Base-by-base conservation (phyloP, 2,797 vertebrate genomes). In the Nothura maculosa region DNA sequence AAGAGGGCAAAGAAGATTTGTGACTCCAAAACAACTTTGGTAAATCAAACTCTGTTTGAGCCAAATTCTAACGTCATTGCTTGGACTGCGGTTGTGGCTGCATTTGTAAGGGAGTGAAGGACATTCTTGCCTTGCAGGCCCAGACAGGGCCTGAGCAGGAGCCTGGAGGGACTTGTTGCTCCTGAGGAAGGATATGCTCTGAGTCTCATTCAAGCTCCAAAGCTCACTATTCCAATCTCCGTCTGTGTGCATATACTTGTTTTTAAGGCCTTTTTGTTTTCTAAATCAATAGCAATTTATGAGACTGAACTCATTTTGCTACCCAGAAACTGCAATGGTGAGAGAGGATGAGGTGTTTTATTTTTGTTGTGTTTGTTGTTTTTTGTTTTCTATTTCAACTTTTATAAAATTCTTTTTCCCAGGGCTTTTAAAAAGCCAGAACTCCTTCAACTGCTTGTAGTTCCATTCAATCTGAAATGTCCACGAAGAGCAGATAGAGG, bases 221-320 rank as follows among this genome's bases (percentile, higher is more conserved):
- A 62, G 38, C 52, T 36, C 25, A 38, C 30, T 20, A 0, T 20
- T 63, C 60, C 50, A 77, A 47, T 12, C 58, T 43, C 54, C 89
- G 69, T 45, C 77, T 50, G 2, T 17, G n/a, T 54, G 25, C 36
- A 45, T 47, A 0, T 4, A 2, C 34, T 45, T 58, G 50, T 3
- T 42, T 94, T 89, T 62, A 72, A 70, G 55, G 30, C 16, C 5
- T 68, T 63, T 57, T 80, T 30, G 9, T 72, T 61, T 89, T 82
- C 72, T 90, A 74, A 24, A 78, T 75, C 90, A 83, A 86, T 85
- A 81, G 88, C n/a, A 62, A 30, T 60, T 94, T 82, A 87, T 54
- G 32, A 9, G 47, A n/a, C 45, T n/a, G 15, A 75, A 57, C 19
- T 75, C 1, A 1, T 42, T 94, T 90, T 74, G 52, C n/a, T 64